Evolutionary conservation across 2,797 vertebrate genomes (phyloP).

Genomic region (Cossypha heuglini): DNA sequence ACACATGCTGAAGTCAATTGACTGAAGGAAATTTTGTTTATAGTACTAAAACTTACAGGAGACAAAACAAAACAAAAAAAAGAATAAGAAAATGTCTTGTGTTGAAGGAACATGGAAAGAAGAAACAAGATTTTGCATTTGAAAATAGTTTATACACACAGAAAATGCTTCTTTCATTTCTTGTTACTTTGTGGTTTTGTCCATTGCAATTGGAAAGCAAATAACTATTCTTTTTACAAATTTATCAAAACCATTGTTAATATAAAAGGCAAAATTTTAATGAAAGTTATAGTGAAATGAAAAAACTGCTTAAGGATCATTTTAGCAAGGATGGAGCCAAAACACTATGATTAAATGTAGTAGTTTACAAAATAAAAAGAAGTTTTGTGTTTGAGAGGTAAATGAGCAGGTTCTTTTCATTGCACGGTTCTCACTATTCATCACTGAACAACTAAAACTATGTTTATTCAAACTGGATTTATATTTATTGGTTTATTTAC

Average conservation of each 20-base stretch:
- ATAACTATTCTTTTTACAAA: background rate
- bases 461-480: background rate
- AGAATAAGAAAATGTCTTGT: background rate
- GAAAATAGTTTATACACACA: background rate
- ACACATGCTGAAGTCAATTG: background rate
- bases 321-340: background rate
- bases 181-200: background rate
- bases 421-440: rapidly evolving
- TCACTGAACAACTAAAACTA: background rate
- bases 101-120: background rate
- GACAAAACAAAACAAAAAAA: background rate
- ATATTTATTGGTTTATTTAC: background rate
- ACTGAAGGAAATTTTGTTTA: background rate
- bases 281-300: too few relatives aligned
- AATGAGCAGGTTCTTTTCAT: background rate
- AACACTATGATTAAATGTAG: background rate
- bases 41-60: background rate
- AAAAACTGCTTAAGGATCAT: background rate
- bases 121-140: background rate
- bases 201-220: background rate
- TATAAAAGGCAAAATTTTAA: background rate
- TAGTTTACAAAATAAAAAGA: background rate
- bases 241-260: background rate
- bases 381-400: background rate
- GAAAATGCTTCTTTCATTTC: background rate